Evolutionary conservation across 2,797 vertebrate genomes (phyloP), one percentile per base, ranked within the genome.

Genomic region (Setipinna tenuifilis): DNA sequence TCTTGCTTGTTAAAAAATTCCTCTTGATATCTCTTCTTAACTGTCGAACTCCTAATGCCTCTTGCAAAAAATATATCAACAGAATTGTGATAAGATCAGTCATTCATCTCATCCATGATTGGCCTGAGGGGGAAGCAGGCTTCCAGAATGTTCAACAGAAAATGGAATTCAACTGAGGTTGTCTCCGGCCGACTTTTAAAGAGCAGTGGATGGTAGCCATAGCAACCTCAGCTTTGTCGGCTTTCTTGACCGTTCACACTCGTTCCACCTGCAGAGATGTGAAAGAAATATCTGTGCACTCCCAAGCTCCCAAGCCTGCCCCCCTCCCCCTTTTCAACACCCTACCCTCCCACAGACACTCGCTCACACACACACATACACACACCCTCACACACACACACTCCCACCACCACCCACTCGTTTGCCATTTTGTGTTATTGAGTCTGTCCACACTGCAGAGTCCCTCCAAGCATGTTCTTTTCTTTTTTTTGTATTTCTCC

Each of bases 251-350:
- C 31, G 17, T 78, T 31, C 71, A 78, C 71, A 44, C 5, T 78
- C 19, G 0, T 78, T 78, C 35, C 71, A 78, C 71, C 71, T 78
- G 71, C 71, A 35, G 35, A 78, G 71, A 85, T 92, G 90, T 90
- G 44, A 17, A 1, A 86, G 81, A 89, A 31, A 89, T 81, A 90
- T 83, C 84, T 89, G 62, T 92, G 86, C 89, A 90, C 87, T 78
- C 71, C 17, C 71, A 6, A 19, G 71, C 6, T 78, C 17, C 17
- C 71, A 7, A 6, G 35, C 31, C 41, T 19, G 17, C 71, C 14
- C 68, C 68, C 23, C 62, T 31, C 50, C 11, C 28, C 25, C 17
- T 23, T 44, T 59, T 16, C 12, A 21, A 25, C n/a, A 10, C n/a
- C 61, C 61, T 54, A 54, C 50, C 50, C 7, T 54, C 9, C 50